Evolutionary conservation across 2,113 vertebrate species (phyloP).

Genomic region (Anhinga anhinga): DNA sequence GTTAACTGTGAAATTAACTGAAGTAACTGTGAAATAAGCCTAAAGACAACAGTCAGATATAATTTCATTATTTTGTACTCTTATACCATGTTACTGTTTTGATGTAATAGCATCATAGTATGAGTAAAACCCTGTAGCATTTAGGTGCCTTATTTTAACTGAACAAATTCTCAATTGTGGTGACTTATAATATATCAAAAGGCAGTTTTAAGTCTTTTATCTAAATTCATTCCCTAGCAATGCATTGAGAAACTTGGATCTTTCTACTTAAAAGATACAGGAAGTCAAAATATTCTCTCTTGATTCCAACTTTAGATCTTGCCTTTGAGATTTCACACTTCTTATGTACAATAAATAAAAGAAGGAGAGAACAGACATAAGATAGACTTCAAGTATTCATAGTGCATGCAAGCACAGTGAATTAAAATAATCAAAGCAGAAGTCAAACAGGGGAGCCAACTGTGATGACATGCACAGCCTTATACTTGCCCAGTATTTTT

Average conservation of each 20-base stretch:
- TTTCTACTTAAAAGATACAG: neutral
- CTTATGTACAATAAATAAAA: neutral
- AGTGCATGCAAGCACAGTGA: neutral
- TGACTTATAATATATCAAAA: neutral
- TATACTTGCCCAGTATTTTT: neutral
- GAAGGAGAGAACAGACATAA: neutral
- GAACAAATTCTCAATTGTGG: neutral
- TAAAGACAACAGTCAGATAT: neutral
- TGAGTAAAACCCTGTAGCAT: neutral
- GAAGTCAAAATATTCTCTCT: neutral
- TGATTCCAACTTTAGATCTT: neutral
- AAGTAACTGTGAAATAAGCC: neutral
- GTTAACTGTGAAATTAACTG: neutral
- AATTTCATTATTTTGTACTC: neutral
- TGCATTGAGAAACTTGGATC: neutral
- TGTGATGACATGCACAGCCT: neutral
- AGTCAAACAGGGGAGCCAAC: neutral
- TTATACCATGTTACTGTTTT: neutral
- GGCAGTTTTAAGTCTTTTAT: neutral
- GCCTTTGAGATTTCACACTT: neutral
- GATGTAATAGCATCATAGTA: neutral
- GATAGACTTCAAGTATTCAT: neutral
- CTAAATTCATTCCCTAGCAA: neutral
- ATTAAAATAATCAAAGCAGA: neutral
- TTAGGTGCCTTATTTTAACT: neutral